Conservation (phyloP, 2,797 vertebrate genomes). For the Novumbra hubbsi region DNA sequence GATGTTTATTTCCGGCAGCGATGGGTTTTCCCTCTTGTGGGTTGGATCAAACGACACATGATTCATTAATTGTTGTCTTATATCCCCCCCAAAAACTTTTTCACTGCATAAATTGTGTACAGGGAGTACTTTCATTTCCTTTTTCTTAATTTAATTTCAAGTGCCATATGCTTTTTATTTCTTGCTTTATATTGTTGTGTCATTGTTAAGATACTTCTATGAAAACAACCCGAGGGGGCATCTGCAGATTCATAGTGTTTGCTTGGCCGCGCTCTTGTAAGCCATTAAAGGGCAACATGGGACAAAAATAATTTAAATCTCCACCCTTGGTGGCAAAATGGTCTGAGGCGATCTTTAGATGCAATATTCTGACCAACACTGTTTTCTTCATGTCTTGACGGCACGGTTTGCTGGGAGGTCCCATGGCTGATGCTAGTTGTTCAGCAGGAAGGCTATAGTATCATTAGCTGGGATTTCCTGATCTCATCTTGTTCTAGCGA, state of each 20-base stretch:
- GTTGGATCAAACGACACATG: conserved; percentile 56
- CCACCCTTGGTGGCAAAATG: too few species aligned
- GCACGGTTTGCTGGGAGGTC: too few species aligned
- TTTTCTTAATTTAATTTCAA: background rate
- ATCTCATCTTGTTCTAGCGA: too few species aligned
- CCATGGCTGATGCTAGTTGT: too few species aligned
- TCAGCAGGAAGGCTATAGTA: too few species aligned
- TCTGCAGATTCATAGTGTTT: background rate
- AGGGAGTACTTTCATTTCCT: background rate
- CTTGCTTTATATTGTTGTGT: background rate
- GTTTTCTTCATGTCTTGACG: too few species aligned
- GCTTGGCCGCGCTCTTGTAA: background rate
- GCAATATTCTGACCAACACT: too few species aligned
- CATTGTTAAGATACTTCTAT: background rate
- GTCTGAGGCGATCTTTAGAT: too few species aligned
- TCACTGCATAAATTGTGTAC: conserved; percentile 15
- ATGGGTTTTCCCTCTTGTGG: conserved; percentile 41
- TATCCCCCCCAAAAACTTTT: background rate
- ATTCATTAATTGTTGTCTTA: conserved; percentile 34
- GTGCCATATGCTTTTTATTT: background rate
- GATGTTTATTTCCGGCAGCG: conserved; percentile 29
- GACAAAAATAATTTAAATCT: too few species aligned
- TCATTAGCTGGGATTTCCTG: too few species aligned
- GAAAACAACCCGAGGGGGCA: background rate
- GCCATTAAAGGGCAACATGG: background rate